These are phyloP conservation scores for Drosophila pruinosa DNA, from an alignment of 1,140 invertebrate genomes.

Conservation along the genomic window DNA sequence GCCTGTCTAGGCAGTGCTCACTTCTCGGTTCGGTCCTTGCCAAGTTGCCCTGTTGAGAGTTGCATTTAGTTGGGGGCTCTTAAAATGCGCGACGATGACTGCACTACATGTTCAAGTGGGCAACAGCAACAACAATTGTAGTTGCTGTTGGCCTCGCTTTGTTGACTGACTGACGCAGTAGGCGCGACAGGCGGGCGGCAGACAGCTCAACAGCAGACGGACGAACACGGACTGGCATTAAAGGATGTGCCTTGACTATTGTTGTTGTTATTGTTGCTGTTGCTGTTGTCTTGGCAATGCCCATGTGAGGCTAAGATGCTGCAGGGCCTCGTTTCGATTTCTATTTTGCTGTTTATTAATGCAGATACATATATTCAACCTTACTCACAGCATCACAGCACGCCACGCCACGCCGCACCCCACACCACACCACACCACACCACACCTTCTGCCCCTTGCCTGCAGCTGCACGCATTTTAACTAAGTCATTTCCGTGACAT, in stretches of 20 bases:
- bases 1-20: conserved; percentile 47
- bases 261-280: conserved; percentile 4
- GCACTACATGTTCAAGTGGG: conserved; percentile 76
- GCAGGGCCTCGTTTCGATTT: conserved; percentile 69
- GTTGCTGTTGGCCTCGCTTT: conserved; percentile 36
- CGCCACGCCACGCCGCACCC: background rate
- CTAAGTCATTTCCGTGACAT: conserved; percentile 78
- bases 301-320: conserved; percentile 43
- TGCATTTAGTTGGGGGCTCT: conserved; percentile 73
- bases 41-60: conserved; percentile 64
- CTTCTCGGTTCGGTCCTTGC: conserved; percentile 39
- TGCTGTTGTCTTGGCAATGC: conserved; percentile 41
- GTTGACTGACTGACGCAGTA: conserved; percentile 41
- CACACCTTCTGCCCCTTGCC: background rate
- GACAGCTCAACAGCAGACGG: conserved; percentile 1
- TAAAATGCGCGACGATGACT: conserved; percentile 68
- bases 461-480: conserved; percentile 62
- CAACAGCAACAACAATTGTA: conserved; percentile 30
- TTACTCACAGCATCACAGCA: conserved; percentile 14
- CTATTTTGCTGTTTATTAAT: conserved; percentile 72
- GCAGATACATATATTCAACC: conserved; percentile 52
- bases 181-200: conserved; percentile 37
- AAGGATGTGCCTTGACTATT: conserved; percentile 62
- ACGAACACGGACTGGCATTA: conserved; percentile 57
- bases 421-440: background rate